phyloP scores from a whole-genome alignment of 2,888 invertebrate species.

The Archips crataeganus region DNA sequence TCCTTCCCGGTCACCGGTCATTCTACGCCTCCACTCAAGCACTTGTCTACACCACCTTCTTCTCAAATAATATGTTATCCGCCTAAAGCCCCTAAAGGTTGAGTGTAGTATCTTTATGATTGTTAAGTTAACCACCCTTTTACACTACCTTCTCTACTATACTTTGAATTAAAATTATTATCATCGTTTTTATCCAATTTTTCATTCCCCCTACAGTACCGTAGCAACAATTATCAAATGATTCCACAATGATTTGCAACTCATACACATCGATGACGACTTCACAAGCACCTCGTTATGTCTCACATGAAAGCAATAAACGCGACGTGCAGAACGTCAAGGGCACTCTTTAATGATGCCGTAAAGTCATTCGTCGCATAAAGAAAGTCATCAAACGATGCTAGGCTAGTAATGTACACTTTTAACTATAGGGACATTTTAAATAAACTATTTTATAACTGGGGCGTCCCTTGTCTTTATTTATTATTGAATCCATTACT shows the following conservation, averaged over 20 bases:
- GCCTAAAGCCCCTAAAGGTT: too few relatives aligned
- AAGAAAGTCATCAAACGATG: constrained; percentile 18
- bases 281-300: constrained; percentile 1
- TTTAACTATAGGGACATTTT: neutral
- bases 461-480: neutral
- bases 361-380: constrained; percentile 27
- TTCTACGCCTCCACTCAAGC: too few relatives aligned
- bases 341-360: constrained; percentile 28
- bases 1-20: too few relatives aligned
- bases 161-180: too few relatives aligned
- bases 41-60: too few relatives aligned
- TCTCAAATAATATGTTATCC: too few relatives aligned
- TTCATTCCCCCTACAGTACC: neutral
- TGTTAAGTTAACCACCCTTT: too few relatives aligned
- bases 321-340: constrained; percentile 9
- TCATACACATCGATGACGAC: neutral
- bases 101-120: too few relatives aligned
- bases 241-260: neutral
- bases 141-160: too few relatives aligned
- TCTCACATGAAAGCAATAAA: constrained; percentile 15
- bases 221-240: neutral
- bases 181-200: too few relatives aligned
- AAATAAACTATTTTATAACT: neutral
- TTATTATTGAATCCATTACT: too few relatives aligned
- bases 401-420: neutral